phyloP scores from a whole-genome alignment of 2,797 vertebrate genomes.

The Onychomys arenicola region DNA sequence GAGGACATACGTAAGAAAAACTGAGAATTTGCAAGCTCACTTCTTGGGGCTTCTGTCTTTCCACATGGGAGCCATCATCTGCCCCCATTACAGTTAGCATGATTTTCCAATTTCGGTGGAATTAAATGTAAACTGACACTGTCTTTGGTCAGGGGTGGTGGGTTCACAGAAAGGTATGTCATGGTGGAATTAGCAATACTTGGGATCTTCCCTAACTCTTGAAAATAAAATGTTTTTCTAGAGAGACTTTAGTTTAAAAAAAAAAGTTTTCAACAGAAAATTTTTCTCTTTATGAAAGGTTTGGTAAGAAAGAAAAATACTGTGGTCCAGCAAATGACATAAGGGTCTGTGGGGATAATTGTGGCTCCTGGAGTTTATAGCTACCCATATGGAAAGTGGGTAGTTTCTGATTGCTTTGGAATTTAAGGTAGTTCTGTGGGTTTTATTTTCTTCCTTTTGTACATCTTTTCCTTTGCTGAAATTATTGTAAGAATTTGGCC shows the following conservation, averaged over 20 bases:
- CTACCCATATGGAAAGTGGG: constrained; percentile 66
- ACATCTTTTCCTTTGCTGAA: constrained; percentile 32
- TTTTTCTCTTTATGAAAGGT: constrained; percentile 80
- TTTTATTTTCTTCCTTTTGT: constrained; percentile 53
- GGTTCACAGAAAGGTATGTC: background rate
- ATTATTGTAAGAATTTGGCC: constrained; percentile 21
- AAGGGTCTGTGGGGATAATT: constrained; percentile 72
- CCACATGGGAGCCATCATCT: constrained; percentile 76
- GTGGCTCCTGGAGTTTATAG: constrained; percentile 69
- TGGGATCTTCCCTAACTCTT: constrained; percentile 77
- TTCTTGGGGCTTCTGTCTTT: constrained; percentile 74
- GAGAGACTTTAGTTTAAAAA: constrained; percentile 79
- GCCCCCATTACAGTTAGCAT: background rate
- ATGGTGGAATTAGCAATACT: constrained; percentile 42
- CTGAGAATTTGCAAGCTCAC: constrained; percentile 65
- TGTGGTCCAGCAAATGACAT: constrained; percentile 82
- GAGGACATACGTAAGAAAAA: background rate
- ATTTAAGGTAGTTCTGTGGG: constrained; percentile 77
- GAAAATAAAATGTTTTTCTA: constrained; percentile 80
- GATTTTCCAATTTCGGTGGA: constrained; percentile 59
- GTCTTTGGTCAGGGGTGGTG: constrained; percentile 33
- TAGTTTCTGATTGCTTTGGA: constrained; percentile 67
- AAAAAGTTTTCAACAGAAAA: constrained; percentile 82
- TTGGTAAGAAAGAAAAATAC: constrained; percentile 84
- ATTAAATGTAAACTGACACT: constrained; percentile 73